Evolutionary conservation across 2,888 invertebrate genomes (phyloP), one percentile per base, ranked within the genome.

Genomic region (Cantharis flavilabris): DNA sequence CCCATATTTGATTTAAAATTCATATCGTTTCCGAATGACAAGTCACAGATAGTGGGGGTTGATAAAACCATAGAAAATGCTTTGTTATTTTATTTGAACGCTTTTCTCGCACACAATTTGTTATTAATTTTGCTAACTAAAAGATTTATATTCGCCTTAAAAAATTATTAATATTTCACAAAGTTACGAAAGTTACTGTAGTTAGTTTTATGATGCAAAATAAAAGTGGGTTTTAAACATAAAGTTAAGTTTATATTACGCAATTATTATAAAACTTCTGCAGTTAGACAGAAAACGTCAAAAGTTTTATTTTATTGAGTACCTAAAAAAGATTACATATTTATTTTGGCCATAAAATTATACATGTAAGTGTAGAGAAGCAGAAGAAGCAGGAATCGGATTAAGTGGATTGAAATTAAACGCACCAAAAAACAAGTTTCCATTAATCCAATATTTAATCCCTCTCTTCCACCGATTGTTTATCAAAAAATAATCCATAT

Each of bases 1-100:
- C 76, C 67, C 62, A 62, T 30, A 62, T 71, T 76, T 76, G 76
- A 76, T 76, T 72, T 76, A 76, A 76, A 76, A 76, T 72, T 76
- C 71, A 72, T 72, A 26, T 26, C 26, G 72, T 76, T 76, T 72
- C 69, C 67, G 69, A 76, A 76, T 76, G 62, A 76, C 72, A 49
- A 76, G 72, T 49, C 63, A 69, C 69, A 76, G 75, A 76, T 75
- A 75, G 33, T 69, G 71, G 67, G 71, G 69, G 65, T 76, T 72
- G 71, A 71, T 71, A 71, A 75, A 65, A 14, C 33, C 28, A 26
- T 64, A 33, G 30, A 75, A 71, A 18, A 13, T 65, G 65, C 20
- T 13, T 33, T 65, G 64, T 18, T 65, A 20, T 65, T 11, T 65
- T 65, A 20, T 20, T 65, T 65, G 20, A 65, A 65, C 23, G 23